Conservation (phyloP, 2,113 vertebrate species). For the Alexandromys fortis region DNA sequence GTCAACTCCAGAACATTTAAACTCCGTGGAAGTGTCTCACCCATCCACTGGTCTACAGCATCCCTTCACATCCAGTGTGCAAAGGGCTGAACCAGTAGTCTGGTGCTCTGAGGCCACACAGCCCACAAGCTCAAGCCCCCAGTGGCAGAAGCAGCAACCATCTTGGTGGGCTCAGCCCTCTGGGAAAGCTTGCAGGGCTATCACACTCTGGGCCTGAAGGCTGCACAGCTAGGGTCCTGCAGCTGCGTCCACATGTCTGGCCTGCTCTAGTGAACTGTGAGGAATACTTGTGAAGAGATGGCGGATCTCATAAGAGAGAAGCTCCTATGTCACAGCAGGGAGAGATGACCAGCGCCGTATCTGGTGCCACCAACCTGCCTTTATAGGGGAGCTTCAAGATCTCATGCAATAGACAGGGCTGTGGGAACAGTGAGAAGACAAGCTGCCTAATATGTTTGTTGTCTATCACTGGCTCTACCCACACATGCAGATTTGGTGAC, state of each 20-base stretch:
- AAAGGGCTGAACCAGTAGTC: background rate
- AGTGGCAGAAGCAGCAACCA: background rate
- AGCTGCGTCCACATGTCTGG: background rate
- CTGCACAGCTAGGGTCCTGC: background rate
- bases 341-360: rapidly evolving
- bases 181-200: background rate
- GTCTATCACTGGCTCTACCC: background rate
- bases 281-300: background rate
- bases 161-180: background rate
- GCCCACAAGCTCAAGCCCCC: background rate
- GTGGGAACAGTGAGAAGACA: background rate
- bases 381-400: background rate
- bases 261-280: background rate
- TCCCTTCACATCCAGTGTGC: background rate
- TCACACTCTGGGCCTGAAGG: background rate
- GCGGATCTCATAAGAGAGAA: background rate
- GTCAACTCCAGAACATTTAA: background rate
- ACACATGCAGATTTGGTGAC: background rate
- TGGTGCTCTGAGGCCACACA: background rate
- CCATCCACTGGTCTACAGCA: background rate
- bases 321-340: no score
- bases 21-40: background rate
- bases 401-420: background rate
- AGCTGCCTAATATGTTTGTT: rapidly evolving
- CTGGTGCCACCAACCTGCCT: background rate